A percentile compares a stretch with the other conserved stretches of the same genome.
These are phyloP conservation scores for Geodia barretti DNA, from an alignment of 37 sponge, comb jelly and placozoan species.

Conservation along the genomic window DNA sequence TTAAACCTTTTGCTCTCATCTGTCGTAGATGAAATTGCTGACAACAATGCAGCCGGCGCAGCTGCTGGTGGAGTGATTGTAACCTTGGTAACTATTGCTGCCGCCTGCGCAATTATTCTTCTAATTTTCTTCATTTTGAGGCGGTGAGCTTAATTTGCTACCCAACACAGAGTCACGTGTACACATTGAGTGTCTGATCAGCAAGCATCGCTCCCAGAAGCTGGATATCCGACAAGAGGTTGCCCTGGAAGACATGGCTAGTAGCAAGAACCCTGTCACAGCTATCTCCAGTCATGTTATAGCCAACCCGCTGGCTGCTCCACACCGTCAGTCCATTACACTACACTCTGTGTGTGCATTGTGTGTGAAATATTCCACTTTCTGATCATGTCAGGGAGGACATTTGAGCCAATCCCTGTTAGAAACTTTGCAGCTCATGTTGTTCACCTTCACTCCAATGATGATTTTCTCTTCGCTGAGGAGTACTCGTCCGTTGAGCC, in stretches of 20 bases:
- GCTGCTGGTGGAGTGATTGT: slow-evolving; percentile 16
- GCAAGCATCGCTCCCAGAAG: no score
- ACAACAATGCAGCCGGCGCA: slow-evolving; percentile 3
- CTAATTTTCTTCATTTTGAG: not conserved
- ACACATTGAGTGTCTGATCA: no score
- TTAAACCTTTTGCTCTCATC: not conserved
- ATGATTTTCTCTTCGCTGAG: slow-evolving; percentile 82
- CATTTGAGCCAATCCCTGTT: slow-evolving; percentile 50
- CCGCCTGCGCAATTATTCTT: not conserved
- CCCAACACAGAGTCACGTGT: no score
- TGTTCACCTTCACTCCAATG: slow-evolving; percentile 70
- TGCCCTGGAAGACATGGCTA: not conserved
- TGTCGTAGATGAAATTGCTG: not conserved
- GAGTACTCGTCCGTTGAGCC: slow-evolving; percentile 78
- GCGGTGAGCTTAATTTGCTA: no score
- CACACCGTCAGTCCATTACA: not conserved
- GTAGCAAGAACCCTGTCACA: not conserved
- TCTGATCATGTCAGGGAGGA: slow-evolving; percentile 25
- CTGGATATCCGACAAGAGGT: not conserved
- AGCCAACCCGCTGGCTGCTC: not conserved
- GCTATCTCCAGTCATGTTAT: not conserved
- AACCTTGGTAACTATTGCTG: not conserved
- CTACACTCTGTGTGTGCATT: not conserved
- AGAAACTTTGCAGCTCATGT: slow-evolving; percentile 71
- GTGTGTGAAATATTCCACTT: not conserved